A percentile compares a stretch with the other conserved stretches of the same genome.
Evolutionary conservation across 2,888 invertebrate genomes (phyloP).

Genomic region (Drepanosiphum platanoidis): DNA sequence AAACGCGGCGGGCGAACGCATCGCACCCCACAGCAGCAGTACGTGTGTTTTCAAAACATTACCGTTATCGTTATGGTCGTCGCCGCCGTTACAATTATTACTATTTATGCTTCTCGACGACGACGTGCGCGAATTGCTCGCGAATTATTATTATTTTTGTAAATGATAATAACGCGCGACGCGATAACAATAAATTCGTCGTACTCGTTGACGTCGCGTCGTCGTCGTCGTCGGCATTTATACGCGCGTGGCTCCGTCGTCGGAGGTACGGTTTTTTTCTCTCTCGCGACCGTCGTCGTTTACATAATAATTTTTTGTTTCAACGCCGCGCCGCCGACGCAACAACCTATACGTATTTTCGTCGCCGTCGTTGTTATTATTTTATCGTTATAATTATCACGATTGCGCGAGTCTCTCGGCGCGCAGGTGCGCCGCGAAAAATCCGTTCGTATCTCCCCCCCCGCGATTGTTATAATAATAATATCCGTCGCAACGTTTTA

Average conservation of each 20-base stretch:
- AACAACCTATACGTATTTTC: neutral
- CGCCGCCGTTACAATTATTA: too few species aligned
- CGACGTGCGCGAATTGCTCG: too few species aligned
- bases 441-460: neutral
- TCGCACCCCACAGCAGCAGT: too few species aligned
- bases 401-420: neutral
- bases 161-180: too few species aligned
- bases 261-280: too few species aligned
- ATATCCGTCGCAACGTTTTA: neutral
- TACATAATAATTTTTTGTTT: neutral
- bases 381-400: neutral
- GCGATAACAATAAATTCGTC: too few species aligned
- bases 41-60: too few species aligned
- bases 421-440: neutral
- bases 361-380: neutral
- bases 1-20: too few species aligned
- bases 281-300: neutral
- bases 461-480: neutral
- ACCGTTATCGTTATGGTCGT: too few species aligned
- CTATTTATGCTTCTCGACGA: too few species aligned
- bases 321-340: neutral
- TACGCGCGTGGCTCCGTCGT: too few species aligned
- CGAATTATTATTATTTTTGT: too few species aligned
- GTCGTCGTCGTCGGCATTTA: neutral
- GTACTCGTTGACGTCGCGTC: neutral